Conservation (phyloP, 2,797 vertebrate species). For the Eulemur rubriventer region DNA sequence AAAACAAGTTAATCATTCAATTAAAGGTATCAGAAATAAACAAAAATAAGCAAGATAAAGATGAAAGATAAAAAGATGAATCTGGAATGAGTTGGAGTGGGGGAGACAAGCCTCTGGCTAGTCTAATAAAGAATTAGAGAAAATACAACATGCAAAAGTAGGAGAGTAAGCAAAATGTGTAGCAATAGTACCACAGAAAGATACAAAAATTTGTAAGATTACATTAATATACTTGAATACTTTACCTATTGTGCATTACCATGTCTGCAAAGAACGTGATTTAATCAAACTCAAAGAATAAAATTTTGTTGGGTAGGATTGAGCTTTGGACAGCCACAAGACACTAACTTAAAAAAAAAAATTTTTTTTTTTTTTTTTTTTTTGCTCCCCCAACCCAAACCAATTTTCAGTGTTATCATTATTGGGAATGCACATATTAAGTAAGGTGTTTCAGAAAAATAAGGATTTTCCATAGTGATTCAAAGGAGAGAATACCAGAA, state of each 20-base stretch:
- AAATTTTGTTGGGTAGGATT: no score
- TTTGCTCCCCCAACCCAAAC: not conserved
- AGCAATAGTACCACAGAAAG: not conserved
- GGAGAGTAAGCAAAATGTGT: not conserved
- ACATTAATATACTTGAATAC: not conserved
- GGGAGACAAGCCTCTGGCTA: no score
- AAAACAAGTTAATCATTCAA: not conserved
- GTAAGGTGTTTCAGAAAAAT: not conserved
- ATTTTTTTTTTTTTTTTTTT: not conserved
- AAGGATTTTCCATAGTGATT: not conserved
- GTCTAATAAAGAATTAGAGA: not conserved
- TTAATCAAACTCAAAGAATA: not conserved
- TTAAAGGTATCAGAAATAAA: conserved; percentile 5
- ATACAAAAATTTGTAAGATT: not conserved
- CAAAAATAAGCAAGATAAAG: not conserved
- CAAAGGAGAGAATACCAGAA: not conserved
- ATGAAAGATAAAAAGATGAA: not conserved
- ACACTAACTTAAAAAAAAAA: not conserved
- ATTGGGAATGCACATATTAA: not conserved
- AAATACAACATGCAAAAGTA: not conserved
- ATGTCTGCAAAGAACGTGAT: not conserved
- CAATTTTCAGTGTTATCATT: not conserved
- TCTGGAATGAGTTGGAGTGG: not conserved
- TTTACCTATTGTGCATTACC: not conserved
- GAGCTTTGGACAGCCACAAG: not conserved